A percentile compares a stretch with the other conserved stretches of the same genome.
Evolutionary conservation across 1,140 invertebrate genomes (phyloP).

Genomic region (Procambarus clarkii): DNA sequence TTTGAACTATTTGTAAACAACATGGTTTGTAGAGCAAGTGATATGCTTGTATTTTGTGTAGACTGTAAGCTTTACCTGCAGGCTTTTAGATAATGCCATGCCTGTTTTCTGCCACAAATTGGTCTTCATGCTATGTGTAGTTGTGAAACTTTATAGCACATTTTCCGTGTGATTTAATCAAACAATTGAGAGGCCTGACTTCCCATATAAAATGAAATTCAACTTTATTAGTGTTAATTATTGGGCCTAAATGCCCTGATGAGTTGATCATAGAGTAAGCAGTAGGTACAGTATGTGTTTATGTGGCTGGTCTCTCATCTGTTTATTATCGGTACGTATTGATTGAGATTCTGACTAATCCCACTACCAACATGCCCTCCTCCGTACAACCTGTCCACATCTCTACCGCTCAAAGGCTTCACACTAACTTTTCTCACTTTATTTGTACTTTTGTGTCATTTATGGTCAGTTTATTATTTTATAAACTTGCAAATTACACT

Average conservation of each 20-base stretch:
- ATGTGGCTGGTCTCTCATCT: slow-evolving; percentile 5
- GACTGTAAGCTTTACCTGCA: slow-evolving; percentile 4
- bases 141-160: background rate
- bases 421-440: background rate
- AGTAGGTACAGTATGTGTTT: background rate
- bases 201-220: background rate
- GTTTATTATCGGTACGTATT: background rate
- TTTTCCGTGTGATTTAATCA: background rate
- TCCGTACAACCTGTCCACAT: background rate
- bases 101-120: background rate
- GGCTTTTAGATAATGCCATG: background rate
- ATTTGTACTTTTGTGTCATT: background rate
- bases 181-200: slow-evolving; percentile 8
- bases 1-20: slow-evolving; percentile 4
- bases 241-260: background rate
- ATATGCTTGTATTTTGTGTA: slow-evolving; percentile 8
- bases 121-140: background rate
- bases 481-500: background rate
- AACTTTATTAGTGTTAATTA: background rate
- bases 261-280: background rate
- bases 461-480: background rate
- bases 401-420: background rate
- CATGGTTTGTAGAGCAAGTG: background rate
- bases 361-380: background rate
- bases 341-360: background rate